Evolutionary conservation across 2,797 vertebrate genomes (phyloP), one percentile per base, ranked within the genome.

Genomic region (Bovichtus diacanthus): DNA sequence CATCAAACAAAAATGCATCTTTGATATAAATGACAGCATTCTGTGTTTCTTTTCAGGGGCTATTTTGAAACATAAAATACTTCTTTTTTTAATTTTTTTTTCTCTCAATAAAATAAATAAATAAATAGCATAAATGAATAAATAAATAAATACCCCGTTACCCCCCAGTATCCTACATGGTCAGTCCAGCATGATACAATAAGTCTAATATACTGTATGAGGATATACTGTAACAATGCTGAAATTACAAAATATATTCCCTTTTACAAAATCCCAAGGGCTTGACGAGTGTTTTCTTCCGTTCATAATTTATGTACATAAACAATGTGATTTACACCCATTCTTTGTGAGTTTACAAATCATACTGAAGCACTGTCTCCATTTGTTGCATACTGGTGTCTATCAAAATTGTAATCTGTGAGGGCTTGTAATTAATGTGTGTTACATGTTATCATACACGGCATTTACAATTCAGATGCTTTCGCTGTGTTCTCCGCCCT

Each of bases 201-300:
- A 82, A 80, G 83, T 89, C 78, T 85, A 87, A 82, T 87, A 86
- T 90, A 89, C 56, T 79, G 65, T 84, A 70, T 74, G 80, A 75
- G 88, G 78, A 90, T 82, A 86, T 87, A 87, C 70, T 84, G 58
- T 86, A 85, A 85, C 83, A 78, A 89, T 87, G 87, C 75, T 84
- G 89, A 91, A 89, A 84, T 90, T 90, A 91, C 82, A 92, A 93
- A 91, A 93, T 91, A 93, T 92, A 89, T 87, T 84, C 81, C 88
- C 90, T 80, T 79, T 84, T 87, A 88, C 63, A 87, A 93, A 92
- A 91, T 77, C 70, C 65, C 70, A 90, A 86, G 82, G 83, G 86
- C 78, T 78, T 70, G 69, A 85, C 83, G 69, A 74, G 64, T 86
- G 78, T 85, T 87, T 80, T 81, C 38, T 88, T 88, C 51, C 50